phyloP scores from a whole-genome alignment of 2,888 invertebrate species.

The Agelastica alni region DNA sequence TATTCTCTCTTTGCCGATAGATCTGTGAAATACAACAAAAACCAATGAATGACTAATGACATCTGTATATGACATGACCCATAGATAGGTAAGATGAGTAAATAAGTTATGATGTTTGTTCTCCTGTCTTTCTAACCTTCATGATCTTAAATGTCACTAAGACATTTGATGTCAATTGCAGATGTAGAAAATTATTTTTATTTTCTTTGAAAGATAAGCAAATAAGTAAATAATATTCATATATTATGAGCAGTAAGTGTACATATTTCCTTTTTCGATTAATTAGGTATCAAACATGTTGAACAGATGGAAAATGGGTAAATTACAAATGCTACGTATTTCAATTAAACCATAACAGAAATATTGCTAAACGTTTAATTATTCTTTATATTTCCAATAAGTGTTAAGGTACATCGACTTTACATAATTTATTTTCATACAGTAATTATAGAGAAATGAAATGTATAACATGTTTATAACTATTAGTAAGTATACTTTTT shows the following conservation, averaged over 20 bases:
- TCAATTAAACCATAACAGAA: conserved; percentile 1
- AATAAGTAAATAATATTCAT: conserved; percentile 1
- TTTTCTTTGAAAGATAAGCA: too few relatives aligned
- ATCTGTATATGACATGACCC: too few relatives aligned
- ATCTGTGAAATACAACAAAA: too few relatives aligned
- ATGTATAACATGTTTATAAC: background rate
- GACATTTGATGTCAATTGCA: conserved; percentile 6
- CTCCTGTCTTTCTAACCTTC: too few relatives aligned
- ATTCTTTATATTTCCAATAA: background rate
- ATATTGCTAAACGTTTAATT: conserved; percentile 8
- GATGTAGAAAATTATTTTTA: conserved; percentile 10
- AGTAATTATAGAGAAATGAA: background rate
- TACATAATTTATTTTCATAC: background rate
- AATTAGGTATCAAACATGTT: background rate
- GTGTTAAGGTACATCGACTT: background rate
- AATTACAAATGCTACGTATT: background rate
- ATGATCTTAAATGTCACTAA: too few relatives aligned
- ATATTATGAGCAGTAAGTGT: conserved; percentile 8
- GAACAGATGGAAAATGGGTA: background rate
- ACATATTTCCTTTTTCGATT: background rate
- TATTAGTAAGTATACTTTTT: background rate
- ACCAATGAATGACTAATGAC: too few relatives aligned
- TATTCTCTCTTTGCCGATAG: too few relatives aligned
- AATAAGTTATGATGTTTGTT: too few relatives aligned
- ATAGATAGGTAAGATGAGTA: too few relatives aligned